A percentile compares a stretch with the other conserved stretches of the same genome.
phyloP scores from a whole-genome alignment of 2,888 invertebrate species.

The Palloptera scutellata region DNA sequence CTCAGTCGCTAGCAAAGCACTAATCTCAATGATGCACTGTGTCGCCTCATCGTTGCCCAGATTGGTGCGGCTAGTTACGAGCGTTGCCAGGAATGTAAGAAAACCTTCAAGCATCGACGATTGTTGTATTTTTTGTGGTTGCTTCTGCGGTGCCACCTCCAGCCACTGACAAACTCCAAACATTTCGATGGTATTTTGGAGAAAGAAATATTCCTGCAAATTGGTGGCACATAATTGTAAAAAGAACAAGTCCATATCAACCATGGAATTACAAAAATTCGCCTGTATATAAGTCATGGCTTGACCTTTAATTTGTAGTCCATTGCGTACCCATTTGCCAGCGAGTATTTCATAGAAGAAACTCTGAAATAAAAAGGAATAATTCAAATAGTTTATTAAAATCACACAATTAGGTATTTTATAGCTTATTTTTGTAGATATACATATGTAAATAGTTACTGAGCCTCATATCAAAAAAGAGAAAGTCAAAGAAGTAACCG shows the following conservation, averaged over 20 bases:
- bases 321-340: conserved; percentile 96
- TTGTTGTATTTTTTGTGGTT: conserved; percentile 80
- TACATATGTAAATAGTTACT: not conserved
- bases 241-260: conserved; percentile 95
- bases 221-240: conserved; percentile 92
- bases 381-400: not conserved
- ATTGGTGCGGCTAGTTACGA: conserved; percentile 88
- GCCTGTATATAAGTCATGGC: conserved; percentile 99
- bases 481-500: not conserved
- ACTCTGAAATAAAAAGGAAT: conserved; percentile 70
- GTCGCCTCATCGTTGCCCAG: conserved; percentile 72
- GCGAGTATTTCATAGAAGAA: conserved; percentile 94
- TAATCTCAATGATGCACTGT: conserved; percentile 87
- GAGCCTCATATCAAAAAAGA: not conserved
- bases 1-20: conserved; percentile 89
- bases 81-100: conserved; percentile 87
- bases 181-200: conserved; percentile 89
- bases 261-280: conserved; percentile 98
- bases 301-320: conserved; percentile 97
- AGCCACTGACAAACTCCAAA: conserved; percentile 90
- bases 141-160: conserved; percentile 75
- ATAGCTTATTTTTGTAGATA: not conserved
- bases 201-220: conserved; percentile 83
- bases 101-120: conserved; percentile 94
- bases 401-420: not conserved